A percentile compares a stretch with the other conserved stretches of the same genome.
These are phyloP conservation scores for Pardalotus punctatus DNA, from an alignment of 2,113 vertebrate species.

Conservation along the genomic window DNA sequence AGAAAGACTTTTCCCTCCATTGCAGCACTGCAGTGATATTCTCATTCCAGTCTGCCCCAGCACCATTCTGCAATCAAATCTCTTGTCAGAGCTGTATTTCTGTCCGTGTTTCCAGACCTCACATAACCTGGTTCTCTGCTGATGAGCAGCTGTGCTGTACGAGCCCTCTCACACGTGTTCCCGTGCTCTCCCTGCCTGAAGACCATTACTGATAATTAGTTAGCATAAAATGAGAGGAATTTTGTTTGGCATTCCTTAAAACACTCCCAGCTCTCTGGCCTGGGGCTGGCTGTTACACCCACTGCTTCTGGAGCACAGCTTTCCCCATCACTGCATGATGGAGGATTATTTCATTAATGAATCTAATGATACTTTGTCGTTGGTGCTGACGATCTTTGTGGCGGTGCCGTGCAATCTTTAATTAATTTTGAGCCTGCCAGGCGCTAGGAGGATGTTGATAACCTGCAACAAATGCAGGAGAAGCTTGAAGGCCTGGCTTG, in stretches of 20 bases:
- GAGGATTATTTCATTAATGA: slow-evolving; percentile 55
- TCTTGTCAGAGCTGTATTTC: background rate
- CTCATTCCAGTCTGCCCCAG: background rate
- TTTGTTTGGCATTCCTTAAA: slow-evolving; percentile 12
- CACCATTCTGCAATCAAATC: background rate
- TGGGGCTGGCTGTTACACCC: slow-evolving; percentile 10
- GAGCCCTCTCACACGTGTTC: background rate
- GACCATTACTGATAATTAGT: background rate
- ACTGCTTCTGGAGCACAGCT: background rate
- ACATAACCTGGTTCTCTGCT: background rate
- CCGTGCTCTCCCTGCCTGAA: background rate
- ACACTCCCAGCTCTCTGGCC: background rate
- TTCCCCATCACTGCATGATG: background rate
- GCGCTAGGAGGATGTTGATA: background rate
- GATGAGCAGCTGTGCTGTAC: background rate
- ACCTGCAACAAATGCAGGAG: background rate
- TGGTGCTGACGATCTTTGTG: slow-evolving; percentile 6
- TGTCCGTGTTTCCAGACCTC: background rate
- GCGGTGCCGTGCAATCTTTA: slow-evolving; percentile 19
- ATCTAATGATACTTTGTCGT: slow-evolving; percentile 49
- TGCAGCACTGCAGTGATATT: background rate
- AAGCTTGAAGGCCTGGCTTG: background rate
- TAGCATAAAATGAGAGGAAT: background rate
- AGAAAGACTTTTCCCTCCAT: background rate
- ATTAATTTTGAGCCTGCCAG: slow-evolving; percentile 56